These are phyloP conservation scores for Epizoanthus rinbou DNA, from an alignment of 92 coral and sea anemone genomes.

Conservation along the genomic window DNA sequence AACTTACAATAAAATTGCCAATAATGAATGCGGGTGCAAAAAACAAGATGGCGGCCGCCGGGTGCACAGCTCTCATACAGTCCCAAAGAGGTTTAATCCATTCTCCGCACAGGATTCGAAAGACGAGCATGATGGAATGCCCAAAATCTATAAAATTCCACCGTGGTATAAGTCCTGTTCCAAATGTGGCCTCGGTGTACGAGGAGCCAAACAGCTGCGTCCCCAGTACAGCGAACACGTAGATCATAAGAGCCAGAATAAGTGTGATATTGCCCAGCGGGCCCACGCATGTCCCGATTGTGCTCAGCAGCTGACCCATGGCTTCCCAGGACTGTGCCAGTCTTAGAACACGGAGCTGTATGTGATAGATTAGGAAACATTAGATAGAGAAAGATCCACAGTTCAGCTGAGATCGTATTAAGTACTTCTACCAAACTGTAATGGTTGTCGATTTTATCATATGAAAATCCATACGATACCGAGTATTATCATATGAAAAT, in stretches of 20 bases:
- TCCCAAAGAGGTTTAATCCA: slow-evolving; percentile 63
- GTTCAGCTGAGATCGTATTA: too few relatives aligned
- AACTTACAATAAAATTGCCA: slow-evolving; percentile 61
- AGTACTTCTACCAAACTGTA: too few relatives aligned
- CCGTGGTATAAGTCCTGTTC: slow-evolving; percentile 45
- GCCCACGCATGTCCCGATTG: slow-evolving; percentile 41
- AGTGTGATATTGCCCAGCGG: slow-evolving; percentile 47
- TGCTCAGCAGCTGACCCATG: slow-evolving; percentile 36
- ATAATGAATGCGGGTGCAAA: slow-evolving; percentile 54
- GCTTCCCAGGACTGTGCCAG: slow-evolving; percentile 53
- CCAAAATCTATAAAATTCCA: slow-evolving; percentile 61
- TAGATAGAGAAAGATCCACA: too few relatives aligned
- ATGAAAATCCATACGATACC: too few relatives aligned
- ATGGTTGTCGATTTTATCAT: too few relatives aligned
- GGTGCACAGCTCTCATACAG: slow-evolving; percentile 53
- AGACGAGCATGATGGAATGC: slow-evolving; percentile 59
- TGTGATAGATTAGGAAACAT: too few relatives aligned
- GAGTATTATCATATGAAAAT: too few relatives aligned
- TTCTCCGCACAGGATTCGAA: slow-evolving; percentile 61
- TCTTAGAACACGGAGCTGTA: slow-evolving; percentile 48
- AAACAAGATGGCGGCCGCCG: slow-evolving; percentile 48
- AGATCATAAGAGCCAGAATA: slow-evolving; percentile 41
- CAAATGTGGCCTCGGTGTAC: slow-evolving; percentile 47
- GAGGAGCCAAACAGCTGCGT: slow-evolving; percentile 50
- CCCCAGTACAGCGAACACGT: slow-evolving; percentile 56